These are phyloP conservation scores for Geodia barretti DNA, from an alignment of 37 sponge, comb jelly and placozoan genomes.

Conservation along the genomic window DNA sequence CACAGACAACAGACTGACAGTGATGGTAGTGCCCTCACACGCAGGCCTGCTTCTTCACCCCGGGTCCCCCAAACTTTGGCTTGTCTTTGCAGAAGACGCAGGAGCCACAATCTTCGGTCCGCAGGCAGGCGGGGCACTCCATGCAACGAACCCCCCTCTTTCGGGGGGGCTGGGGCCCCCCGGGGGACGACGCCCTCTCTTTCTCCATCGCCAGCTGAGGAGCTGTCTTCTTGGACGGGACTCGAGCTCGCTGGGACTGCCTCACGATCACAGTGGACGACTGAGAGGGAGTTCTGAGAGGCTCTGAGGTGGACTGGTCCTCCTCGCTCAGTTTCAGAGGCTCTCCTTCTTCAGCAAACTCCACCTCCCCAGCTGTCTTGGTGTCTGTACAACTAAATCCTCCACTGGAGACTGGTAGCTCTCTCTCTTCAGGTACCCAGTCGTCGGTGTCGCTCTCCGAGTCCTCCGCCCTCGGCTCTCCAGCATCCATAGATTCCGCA, in stretches of 20 bases:
- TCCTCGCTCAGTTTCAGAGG: neutral
- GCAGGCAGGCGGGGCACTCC: conserved; percentile 66
- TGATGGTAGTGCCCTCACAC: conserved; percentile 1
- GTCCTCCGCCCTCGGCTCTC: neutral
- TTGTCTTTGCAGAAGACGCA: conserved; percentile 69
- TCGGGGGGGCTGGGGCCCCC: conserved; percentile 12
- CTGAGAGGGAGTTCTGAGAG: no score
- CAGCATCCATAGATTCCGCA: neutral
- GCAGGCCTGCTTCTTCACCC: conserved; percentile 52
- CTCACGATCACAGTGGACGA: no score
- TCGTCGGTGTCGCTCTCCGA: neutral
- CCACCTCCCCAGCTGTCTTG: neutral
- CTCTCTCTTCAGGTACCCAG: neutral
- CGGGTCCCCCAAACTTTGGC: conserved; percentile 71
- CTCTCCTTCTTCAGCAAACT: neutral
- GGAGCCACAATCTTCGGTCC: conserved; percentile 67
- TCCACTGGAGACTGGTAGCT: neutral
- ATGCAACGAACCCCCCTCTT: conserved; percentile 74
- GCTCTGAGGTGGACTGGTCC: neutral
- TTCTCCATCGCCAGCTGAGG: neutral
- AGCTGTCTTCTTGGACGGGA: neutral
- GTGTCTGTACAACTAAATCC: neutral
- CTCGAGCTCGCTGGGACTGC: neutral
- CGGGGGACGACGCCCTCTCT: neutral
- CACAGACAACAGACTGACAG: conserved; percentile 18